phyloP scores from a whole-genome alignment of 1,140 invertebrate species.

The Wasmannia auropunctata region DNA sequence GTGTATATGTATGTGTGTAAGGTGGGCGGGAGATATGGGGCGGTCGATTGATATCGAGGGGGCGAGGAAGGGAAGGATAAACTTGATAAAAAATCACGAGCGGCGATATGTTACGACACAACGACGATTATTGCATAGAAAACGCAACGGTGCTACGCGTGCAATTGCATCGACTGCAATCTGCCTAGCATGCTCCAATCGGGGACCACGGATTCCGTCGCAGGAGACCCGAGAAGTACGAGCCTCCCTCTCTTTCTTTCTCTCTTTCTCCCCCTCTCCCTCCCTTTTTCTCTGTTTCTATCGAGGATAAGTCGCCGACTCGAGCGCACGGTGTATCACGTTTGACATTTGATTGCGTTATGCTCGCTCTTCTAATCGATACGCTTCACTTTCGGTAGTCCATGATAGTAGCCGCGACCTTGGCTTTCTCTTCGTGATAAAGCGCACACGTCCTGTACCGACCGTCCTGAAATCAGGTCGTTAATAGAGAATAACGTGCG shows the following conservation, averaged over 20 bases:
- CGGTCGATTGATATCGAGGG: constrained; percentile 41
- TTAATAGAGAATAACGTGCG: constrained; percentile 61
- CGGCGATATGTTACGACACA: constrained; percentile 26
- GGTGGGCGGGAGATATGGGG: constrained; percentile 19
- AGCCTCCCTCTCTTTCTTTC: neutral
- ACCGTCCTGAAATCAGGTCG: constrained; percentile 75
- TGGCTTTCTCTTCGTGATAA: constrained; percentile 52
- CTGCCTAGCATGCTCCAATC: constrained; percentile 1
- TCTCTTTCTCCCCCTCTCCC: neutral
- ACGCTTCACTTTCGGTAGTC: constrained; percentile 58
- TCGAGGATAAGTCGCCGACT: constrained; percentile 33
- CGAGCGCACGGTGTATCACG: constrained; percentile 43
- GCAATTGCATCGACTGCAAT: constrained; percentile 5
- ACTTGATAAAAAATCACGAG: constrained; percentile 24
- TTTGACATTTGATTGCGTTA: constrained; percentile 55
- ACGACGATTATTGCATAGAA: constrained; percentile 46
- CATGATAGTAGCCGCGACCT: constrained; percentile 56
- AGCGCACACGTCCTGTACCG: constrained; percentile 55
- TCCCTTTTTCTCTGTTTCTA: neutral
- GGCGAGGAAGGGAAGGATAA: constrained; percentile 27
- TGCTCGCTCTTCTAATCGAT: constrained; percentile 57
- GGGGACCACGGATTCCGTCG: constrained; percentile 5
- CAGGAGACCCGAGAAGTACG: neutral
- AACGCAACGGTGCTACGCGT: constrained; percentile 31
- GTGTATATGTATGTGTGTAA: neutral